A percentile compares a stretch with the other conserved stretches of the same genome.
Evolutionary conservation across 2,888 invertebrate species (phyloP).

Genomic region (Myopa testacea): DNA sequence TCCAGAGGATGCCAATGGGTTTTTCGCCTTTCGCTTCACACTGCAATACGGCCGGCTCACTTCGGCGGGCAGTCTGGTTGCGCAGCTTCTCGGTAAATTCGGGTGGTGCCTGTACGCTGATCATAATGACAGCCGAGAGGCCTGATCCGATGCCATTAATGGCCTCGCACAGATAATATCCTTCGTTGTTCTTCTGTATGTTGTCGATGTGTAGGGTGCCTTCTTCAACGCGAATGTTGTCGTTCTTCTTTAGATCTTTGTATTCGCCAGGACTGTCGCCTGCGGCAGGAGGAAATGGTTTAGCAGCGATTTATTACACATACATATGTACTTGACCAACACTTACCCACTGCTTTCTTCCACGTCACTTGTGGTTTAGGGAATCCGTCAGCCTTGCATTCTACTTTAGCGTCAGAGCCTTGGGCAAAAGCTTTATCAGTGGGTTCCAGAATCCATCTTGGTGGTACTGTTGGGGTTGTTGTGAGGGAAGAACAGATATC

Average conservation of each 20-base stretch:
- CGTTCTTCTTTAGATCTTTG: slow-evolving; percentile 90
- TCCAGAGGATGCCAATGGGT: slow-evolving; percentile 94
- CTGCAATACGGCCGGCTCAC: slow-evolving; percentile 90
- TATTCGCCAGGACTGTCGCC: slow-evolving; percentile 93
- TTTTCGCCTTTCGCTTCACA: slow-evolving; percentile 95
- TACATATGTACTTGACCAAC: background rate
- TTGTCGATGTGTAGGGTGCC: slow-evolving; percentile 91
- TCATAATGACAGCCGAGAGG: slow-evolving; percentile 91
- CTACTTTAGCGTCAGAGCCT: slow-evolving; percentile 92
- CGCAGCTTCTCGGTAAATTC: slow-evolving; percentile 92
- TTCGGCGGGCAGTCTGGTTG: slow-evolving; percentile 90
- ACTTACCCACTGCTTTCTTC: slow-evolving; percentile 93
- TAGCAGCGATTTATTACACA: background rate
- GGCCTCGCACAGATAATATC: slow-evolving; percentile 95
- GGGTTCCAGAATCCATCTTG: slow-evolving; percentile 95
- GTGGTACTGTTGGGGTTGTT: slow-evolving; percentile 78
- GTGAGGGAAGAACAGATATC: background rate
- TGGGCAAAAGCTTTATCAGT: slow-evolving; percentile 96
- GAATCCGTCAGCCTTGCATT: slow-evolving; percentile 96
- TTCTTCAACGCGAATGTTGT: slow-evolving; percentile 93
- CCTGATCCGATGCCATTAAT: slow-evolving; percentile 96
- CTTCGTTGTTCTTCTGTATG: slow-evolving; percentile 93
- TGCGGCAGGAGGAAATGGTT: slow-evolving; percentile 58
- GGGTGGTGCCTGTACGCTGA: slow-evolving; percentile 95
- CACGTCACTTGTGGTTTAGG: slow-evolving; percentile 94